These are phyloP conservation scores for Volucella inflata DNA, from an alignment of 2,888 invertebrate genomes.

Conservation along the genomic window DNA sequence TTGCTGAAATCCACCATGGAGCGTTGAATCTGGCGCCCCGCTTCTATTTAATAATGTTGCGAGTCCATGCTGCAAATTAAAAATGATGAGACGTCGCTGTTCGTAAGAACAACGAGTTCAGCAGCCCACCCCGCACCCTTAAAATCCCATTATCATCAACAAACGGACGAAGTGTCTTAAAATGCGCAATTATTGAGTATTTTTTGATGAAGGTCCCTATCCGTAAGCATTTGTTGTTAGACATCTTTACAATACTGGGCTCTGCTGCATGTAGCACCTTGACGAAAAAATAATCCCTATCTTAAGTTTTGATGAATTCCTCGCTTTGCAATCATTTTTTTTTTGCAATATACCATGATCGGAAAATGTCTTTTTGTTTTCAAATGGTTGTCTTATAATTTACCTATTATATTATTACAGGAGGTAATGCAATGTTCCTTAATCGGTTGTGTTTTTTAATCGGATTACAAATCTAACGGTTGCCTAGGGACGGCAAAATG, in stretches of 20 bases:
- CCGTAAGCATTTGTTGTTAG: not conserved
- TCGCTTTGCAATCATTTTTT: too few species aligned
- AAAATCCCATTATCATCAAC: not conserved
- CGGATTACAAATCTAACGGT: too few species aligned
- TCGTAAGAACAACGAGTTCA: not conserved
- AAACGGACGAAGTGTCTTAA: not conserved
- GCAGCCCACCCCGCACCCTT: slow-evolving; percentile 30
- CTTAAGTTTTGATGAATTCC: too few species aligned
- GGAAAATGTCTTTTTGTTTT: too few species aligned
- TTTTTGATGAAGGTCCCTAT: not conserved
- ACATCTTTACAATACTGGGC: too few species aligned
- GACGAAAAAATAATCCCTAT: too few species aligned
- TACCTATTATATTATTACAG: too few species aligned
- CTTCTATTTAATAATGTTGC: not conserved
- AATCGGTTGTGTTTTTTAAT: not conserved
- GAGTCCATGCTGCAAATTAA: not conserved
- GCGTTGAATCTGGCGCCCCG: not conserved
- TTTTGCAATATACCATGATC: too few species aligned
- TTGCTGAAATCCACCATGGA: slow-evolving; percentile 16
- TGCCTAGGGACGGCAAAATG: too few species aligned
- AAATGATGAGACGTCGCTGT: slow-evolving; percentile 14
- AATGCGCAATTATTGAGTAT: not conserved
- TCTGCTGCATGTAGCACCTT: too few species aligned
- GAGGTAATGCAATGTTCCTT: not conserved
- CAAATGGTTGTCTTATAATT: too few species aligned